Conservation (phyloP, 2,888 invertebrate species). For the Drosophila neotestacea region DNA sequence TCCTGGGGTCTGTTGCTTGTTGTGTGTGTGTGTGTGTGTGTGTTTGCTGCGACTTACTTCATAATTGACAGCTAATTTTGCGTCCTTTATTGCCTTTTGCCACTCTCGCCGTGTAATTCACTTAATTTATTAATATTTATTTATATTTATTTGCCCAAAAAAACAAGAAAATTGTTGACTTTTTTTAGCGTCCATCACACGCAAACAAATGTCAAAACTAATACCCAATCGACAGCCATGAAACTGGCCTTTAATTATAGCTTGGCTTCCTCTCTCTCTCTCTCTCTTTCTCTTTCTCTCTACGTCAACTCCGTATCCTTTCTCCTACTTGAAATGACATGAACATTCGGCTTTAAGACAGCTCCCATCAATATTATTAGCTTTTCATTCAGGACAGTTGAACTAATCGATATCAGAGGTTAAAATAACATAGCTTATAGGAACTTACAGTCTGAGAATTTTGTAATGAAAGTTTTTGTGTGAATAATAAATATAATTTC, state of each 20-base stretch:
- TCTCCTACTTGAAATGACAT: not conserved
- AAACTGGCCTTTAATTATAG: slow-evolving; percentile 48
- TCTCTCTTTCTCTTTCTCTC: too few species aligned
- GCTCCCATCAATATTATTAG: slow-evolving; percentile 8
- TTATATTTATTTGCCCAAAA: slow-evolving; percentile 30
- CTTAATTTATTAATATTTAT: slow-evolving; percentile 68
- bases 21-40: not conserved
- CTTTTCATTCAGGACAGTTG: not conserved
- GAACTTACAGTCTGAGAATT: not conserved
- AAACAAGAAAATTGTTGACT: slow-evolving; percentile 5
- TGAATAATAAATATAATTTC: not conserved
- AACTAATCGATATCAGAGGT: slow-evolving; percentile 11
- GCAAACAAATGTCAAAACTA: slow-evolving; percentile 52
- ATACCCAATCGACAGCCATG: slow-evolving; percentile 45
- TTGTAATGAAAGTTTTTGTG: not conserved
- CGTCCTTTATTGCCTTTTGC: slow-evolving; percentile 62
- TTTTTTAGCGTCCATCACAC: slow-evolving; percentile 12
- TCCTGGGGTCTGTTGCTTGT: slow-evolving; percentile 1
- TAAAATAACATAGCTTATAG: not conserved
- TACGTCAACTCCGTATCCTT: not conserved
- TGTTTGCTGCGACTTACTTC: slow-evolving; percentile 53
- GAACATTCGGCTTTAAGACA: slow-evolving; percentile 1
- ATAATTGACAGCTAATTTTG: slow-evolving; percentile 79
- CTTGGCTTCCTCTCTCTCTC: not conserved
- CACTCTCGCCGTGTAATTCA: slow-evolving; percentile 55